Evolutionary conservation across 2,888 invertebrate genomes (phyloP).

Genomic region (Macrosiphum euphorbiae): DNA sequence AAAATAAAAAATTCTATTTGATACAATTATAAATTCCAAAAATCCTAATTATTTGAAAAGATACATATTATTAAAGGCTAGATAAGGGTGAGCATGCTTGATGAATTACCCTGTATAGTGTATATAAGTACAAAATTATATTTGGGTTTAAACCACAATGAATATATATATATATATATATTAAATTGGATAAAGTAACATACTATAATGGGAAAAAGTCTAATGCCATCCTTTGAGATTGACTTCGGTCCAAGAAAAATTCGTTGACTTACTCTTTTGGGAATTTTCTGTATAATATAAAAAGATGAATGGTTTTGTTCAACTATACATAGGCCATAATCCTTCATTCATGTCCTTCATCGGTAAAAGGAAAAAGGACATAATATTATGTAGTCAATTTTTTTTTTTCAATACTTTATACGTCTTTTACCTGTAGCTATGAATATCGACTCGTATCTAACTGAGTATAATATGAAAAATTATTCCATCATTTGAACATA

Average conservation of each 20-base stretch:
- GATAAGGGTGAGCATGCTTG: neutral
- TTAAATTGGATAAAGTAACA: neutral
- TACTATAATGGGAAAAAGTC: slow-evolving; percentile 30
- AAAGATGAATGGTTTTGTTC: neutral
- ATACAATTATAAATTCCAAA: neutral
- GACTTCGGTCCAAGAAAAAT: slow-evolving; percentile 19
- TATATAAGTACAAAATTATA: neutral
- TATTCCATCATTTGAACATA: neutral
- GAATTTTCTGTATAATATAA: neutral
- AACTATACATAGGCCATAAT: slow-evolving; percentile 3
- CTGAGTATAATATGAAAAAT: neutral
- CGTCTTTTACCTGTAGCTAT: neutral
- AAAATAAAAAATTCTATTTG: no score
- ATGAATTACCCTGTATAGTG: neutral
- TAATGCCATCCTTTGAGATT: slow-evolving; percentile 32
- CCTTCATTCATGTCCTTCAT: neutral
- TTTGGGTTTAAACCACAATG: neutral
- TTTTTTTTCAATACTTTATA: neutral
- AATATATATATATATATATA: neutral
- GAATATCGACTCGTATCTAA: neutral
- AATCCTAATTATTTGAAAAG: neutral
- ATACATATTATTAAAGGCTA: neutral
- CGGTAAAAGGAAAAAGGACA: neutral
- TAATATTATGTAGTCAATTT: neutral
- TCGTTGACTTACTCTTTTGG: slow-evolving; percentile 7